Percentiles rank a stretch among this genome's conserved stretches.
Conservation (phyloP, 2,113 vertebrate genomes). For the Nibea albiflora region DNA sequence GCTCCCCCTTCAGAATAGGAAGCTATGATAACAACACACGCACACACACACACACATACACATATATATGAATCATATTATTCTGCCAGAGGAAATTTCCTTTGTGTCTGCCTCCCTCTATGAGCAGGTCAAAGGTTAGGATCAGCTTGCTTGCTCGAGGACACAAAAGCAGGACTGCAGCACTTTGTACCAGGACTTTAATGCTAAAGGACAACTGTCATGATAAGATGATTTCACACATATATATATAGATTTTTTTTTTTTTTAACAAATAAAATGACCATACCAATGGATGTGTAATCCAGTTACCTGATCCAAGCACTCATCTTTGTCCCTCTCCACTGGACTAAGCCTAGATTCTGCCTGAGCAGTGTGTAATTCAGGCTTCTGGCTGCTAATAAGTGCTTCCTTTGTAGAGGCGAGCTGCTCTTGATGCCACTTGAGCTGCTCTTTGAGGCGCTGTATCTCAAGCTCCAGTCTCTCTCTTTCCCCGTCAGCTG, state of each 20-base stretch:
- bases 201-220: background rate
- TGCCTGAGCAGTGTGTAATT: background rate
- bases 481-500: constrained; percentile 80
- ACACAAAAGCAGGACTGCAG: background rate
- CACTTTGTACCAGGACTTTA: background rate
- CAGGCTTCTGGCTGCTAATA: constrained; percentile 55
- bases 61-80: background rate
- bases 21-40: constrained; percentile 51
- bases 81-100: background rate
- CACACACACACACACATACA: background rate
- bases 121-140: background rate
- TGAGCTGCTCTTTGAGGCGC: constrained; percentile 68
- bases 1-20: constrained; percentile 70
- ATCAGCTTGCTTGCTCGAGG: background rate
- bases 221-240: constrained; percentile 6
- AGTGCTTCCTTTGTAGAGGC: constrained; percentile 44
- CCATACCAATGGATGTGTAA: background rate
- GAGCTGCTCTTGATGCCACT: constrained; percentile 66
- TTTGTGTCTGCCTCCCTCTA: background rate
- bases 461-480: constrained; percentile 76
- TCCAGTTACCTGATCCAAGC: constrained; percentile 82
- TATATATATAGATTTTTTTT: background rate
- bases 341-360: constrained; percentile 53
- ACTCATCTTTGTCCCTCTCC: constrained; percentile 71
- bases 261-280: background rate